These are phyloP conservation scores for Lissocephala sabroskyi DNA, from an alignment of 2,888 invertebrate genomes.

Conservation along the genomic window DNA sequence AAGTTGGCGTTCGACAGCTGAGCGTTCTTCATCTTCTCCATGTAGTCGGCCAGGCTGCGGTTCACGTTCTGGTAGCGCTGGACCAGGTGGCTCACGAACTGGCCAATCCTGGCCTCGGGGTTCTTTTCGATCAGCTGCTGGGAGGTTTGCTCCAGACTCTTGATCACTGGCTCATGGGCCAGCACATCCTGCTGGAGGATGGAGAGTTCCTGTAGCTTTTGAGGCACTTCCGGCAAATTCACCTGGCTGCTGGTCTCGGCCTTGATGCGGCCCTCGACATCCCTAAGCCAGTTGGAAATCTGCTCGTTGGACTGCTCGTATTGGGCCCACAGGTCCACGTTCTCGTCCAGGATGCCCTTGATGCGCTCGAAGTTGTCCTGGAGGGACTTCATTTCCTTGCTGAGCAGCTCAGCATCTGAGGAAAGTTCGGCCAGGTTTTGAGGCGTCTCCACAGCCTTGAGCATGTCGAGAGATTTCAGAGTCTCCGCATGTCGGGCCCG, in stretches of 20 bases:
- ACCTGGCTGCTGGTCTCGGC: constrained; percentile 82
- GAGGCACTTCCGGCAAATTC: constrained; percentile 79
- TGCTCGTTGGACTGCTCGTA: constrained; percentile 85
- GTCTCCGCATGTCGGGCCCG: constrained; percentile 79
- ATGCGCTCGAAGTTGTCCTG: constrained; percentile 80
- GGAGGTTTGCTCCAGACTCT: constrained; percentile 79
- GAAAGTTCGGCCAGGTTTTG: constrained; percentile 80
- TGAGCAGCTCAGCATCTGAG: constrained; percentile 80
- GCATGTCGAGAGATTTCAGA: constrained; percentile 80
- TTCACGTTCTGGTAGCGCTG: constrained; percentile 83
- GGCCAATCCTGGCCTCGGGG: constrained; percentile 87
- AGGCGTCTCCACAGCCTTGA: constrained; percentile 82
- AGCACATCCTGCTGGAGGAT: constrained; percentile 78
- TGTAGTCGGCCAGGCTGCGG: constrained; percentile 80
- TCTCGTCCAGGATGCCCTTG: constrained; percentile 78
- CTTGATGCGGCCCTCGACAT: constrained; percentile 83
- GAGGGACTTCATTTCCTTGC: constrained; percentile 81
- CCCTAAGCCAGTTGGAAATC: constrained; percentile 84
- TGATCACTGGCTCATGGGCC: constrained; percentile 78
- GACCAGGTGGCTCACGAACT: constrained; percentile 84
- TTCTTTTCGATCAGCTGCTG: constrained; percentile 82
- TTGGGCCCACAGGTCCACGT: constrained; percentile 84
- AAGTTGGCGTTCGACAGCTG: constrained; percentile 79
- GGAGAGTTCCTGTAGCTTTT: constrained; percentile 80
- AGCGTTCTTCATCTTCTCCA: constrained; percentile 82